Conservation (phyloP, 2,797 vertebrate species). For the Scleropages formosus region DNA sequence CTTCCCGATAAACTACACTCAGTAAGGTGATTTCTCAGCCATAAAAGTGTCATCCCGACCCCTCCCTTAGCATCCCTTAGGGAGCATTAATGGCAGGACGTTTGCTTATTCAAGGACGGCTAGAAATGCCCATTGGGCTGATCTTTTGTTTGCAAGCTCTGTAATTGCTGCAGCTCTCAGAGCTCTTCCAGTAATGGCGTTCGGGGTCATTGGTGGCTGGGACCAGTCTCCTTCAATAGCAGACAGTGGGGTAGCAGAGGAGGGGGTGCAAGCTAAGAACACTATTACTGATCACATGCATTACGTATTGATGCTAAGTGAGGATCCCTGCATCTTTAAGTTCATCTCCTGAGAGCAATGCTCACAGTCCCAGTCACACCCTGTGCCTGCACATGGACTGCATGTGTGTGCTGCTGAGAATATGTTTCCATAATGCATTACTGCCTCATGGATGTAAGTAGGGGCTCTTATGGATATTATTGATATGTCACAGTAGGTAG, state of each 20-base stretch:
- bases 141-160: not conserved
- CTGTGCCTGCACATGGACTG: not conserved
- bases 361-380: not conserved
- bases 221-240: not conserved
- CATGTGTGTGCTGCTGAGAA: not conserved
- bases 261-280: not conserved
- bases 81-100: not conserved
- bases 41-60: not conserved
- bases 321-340: too few relatives aligned
- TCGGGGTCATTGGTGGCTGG: not conserved
- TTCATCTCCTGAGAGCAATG: too few relatives aligned
- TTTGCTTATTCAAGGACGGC: not conserved
- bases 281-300: not conserved
- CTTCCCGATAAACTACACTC: conserved; percentile 1
- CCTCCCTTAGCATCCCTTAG: not conserved
- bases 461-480: not conserved
- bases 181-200: not conserved
- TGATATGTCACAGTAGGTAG: not conserved
- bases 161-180: not conserved
- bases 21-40: not conserved
- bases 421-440: too few relatives aligned
- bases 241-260: too few relatives aligned
- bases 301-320: too few relatives aligned
- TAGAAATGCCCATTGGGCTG: not conserved
- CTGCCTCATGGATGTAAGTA: not conserved